Base-by-base conservation (phyloP, 2,888 invertebrate species). In the Scaptomyza reducta region DNA sequence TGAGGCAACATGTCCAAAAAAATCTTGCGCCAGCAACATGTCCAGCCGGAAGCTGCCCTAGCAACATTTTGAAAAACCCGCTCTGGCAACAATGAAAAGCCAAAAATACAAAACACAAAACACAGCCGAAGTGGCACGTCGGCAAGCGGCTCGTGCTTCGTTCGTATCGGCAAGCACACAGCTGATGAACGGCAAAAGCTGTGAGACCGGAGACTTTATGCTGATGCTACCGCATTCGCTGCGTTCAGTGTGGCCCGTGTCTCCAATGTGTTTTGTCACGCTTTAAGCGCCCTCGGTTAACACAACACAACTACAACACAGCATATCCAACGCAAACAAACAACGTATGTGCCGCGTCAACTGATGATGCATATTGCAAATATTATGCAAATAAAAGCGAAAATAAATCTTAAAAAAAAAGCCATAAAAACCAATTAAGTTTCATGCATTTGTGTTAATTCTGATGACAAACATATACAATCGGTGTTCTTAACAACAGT, bases 211-310 rank as follows among this genome's bases (percentile, higher is more conserved):
- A 90, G 90, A 88, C 88, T 87, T 90, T 80, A 76, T 88, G 88
- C 80, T 89, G 82, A 90, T 87, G 88, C 88, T 87, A 79, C 82
- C 79, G 77, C 89, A 82, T 79, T 79, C 84, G 87, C 80, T 87
- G 88, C 85, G 86, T 90, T 91, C 85, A 92, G 92, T 92, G 90
- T 89, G 90, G 89, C 90, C 91, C 91, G 91, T 91, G 91, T 90
- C 92, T 90, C 91, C 92, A 90, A 90, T 90, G 90, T 88, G 91
- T 88, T 88, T 89, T 91, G 92, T 91, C 89, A 89, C 89, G 90
- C 85, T 87, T 81, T 77, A 71, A 74, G 85, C 82, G 79, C 67
- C 85, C 58, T 63, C 87, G 88, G 81, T 80, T 61, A 41, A 57
- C 46, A 44, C 45, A 57, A 46, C 16, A 40, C 18, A 27, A 33